These are phyloP conservation scores for Theretra japonica DNA, from an alignment of 2,888 invertebrate genomes.

Conservation along the genomic window DNA sequence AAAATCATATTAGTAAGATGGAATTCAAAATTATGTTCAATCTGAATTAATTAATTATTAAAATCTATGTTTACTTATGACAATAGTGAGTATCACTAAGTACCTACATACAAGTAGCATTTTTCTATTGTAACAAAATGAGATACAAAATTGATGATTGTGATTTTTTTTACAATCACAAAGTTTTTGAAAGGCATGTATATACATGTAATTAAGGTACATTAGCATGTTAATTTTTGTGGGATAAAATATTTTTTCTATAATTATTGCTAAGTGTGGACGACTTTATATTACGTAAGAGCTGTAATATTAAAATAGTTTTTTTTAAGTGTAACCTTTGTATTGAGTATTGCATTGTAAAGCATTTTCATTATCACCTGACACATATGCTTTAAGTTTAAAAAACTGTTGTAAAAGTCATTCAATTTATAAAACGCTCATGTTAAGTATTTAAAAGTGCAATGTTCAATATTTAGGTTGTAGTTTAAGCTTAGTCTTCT, in stretches of 20 bases:
- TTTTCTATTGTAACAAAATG: slow-evolving; percentile 40
- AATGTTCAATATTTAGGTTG: slow-evolving; percentile 54
- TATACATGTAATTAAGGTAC: slow-evolving; percentile 24
- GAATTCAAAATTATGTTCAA: neutral
- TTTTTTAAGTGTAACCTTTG: slow-evolving; percentile 14
- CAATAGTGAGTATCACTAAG: slow-evolving; percentile 15
- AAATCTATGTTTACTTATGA: neutral
- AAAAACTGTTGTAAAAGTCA: neutral
- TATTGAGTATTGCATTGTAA: slow-evolving; percentile 13
- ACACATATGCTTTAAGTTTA: neutral
- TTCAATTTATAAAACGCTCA: neutral
- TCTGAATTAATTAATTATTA: neutral
- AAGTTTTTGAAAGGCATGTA: slow-evolving; percentile 5
- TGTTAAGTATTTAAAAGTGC: neutral
- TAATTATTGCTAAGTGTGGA: slow-evolving; percentile 25
- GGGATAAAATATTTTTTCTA: slow-evolving; percentile 23
- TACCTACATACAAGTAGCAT: slow-evolving; percentile 38
- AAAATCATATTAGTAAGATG: neutral
- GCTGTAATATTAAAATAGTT: slow-evolving; percentile 22
- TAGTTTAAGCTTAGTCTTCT: slow-evolving; percentile 67
- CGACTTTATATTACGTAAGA: slow-evolving; percentile 11
- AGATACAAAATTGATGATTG: slow-evolving; percentile 19
- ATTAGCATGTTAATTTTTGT: slow-evolving; percentile 20
- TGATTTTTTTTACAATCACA: slow-evolving; percentile 14
- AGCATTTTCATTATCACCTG: neutral